Conservation (phyloP, 64 coral and sea anemone genomes). For the Acropora tenuis region DNA sequence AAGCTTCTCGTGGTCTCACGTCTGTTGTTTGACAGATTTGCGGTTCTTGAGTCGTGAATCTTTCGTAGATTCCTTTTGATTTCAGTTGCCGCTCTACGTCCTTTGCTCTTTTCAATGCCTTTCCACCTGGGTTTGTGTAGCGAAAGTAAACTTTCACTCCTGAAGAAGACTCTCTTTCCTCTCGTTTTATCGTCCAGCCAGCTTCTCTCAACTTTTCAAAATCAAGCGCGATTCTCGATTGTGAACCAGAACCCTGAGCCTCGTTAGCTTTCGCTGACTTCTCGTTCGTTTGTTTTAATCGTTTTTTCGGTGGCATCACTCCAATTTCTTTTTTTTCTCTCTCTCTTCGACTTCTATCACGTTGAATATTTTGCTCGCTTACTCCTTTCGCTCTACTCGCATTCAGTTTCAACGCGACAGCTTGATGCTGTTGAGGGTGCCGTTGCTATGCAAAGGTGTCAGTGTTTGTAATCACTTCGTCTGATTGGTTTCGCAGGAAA, state of each 20-base stretch:
- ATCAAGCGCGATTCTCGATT: not conserved
- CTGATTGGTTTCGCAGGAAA: conserved; percentile 4
- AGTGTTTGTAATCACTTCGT: not conserved
- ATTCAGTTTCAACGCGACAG: not conserved
- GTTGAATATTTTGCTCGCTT: no score
- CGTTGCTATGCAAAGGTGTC: conserved; percentile 6
- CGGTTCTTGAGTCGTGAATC: not conserved
- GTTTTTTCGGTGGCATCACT: not conserved
- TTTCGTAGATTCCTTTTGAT: not conserved
- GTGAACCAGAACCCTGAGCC: no score
- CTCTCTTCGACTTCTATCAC: not conserved
- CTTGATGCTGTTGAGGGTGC: not conserved
- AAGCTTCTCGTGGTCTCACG: not conserved
- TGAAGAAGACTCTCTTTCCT: not conserved
- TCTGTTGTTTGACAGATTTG: not conserved
- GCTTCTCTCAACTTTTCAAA: not conserved
- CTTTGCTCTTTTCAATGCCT: not conserved
- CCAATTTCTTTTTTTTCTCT: conserved; percentile 1
- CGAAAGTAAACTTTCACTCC: not conserved
- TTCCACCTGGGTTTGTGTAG: not conserved
- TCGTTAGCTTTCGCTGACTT: no score
- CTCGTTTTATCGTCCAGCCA: not conserved
- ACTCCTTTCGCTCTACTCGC: not conserved
- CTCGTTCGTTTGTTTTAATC: no score
- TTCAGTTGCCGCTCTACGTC: not conserved